Base-by-base conservation (phyloP, 1,140 invertebrate species). In the Oryzaephilus surinamensis region DNA sequence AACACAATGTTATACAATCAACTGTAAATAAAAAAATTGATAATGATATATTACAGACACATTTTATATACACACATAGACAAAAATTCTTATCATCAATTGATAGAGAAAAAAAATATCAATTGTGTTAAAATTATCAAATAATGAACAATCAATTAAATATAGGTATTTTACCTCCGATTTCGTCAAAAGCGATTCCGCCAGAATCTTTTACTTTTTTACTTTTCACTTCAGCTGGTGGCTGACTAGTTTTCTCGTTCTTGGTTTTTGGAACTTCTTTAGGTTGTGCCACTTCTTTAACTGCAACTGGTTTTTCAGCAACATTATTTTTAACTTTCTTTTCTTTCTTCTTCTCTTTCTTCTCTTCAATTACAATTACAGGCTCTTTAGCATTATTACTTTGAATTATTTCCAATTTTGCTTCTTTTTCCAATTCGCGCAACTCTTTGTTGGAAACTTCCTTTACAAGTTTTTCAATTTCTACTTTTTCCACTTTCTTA, bases 151-250 rank as follows among this genome's bases (percentile, higher is more conserved):
- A n/a, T n/a, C n/a, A 38, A 32, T 19, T 29, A 24, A 14, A 38
- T 3, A 33, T 11, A 49, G n/a, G n/a, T n/a, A n/a, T n/a, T 46
- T 62, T 66, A 79, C 78, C 79, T 62, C 75, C 77, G 44, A 80
- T 62, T 64, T 81, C 77, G 62, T 81, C 76, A 62, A 80, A 79
- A 13, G 62, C 74, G 21, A 61, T 49, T 37, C 50, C 51, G 39
- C 44, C 53, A 12, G 37, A 11, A n/a, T 38, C 32, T 39, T 30
- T 24, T 15, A 60, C 62, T 19, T 37, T 29, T 35, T 45, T 50
- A 43, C 43, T 28, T n/a, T 21, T 12, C 2, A 63, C 64, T 21
- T 57, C 60, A 35, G 56, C 59, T 19, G 32, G 17, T 21, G 23
- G 23, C 10, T 16, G 23, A 16, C 14, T 19, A 18, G 29, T 26